Evolutionary conservation across 2,797 vertebrate genomes (phyloP).

Genomic region (Malurus splendens): DNA sequence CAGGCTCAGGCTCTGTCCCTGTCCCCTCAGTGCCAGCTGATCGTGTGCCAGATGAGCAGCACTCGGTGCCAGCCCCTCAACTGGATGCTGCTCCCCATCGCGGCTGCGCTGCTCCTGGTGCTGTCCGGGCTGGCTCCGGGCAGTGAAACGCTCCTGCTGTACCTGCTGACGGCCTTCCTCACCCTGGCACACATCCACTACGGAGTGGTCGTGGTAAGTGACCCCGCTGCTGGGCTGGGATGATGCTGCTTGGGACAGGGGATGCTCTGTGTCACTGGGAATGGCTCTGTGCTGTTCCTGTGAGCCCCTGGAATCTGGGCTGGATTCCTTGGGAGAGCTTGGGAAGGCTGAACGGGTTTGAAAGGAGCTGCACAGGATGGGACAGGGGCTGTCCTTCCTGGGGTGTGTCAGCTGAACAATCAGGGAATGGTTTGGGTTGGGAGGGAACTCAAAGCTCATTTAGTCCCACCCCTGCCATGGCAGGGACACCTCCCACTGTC

Average conservation of each 20-base stretch:
- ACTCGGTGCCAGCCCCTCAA: constrained; percentile 89
- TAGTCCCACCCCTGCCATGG: neutral
- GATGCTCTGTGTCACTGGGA: accelerated
- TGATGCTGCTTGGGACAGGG: neutral
- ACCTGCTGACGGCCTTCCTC: constrained; percentile 77
- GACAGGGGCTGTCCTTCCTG: accelerated
- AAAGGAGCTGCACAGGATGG: accelerated
- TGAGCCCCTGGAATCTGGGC: accelerated
- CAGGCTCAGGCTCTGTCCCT: neutral
- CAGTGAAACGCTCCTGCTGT: constrained; percentile 79
- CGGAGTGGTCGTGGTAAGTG: constrained; percentile 90
- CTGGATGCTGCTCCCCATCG: constrained; percentile 87
- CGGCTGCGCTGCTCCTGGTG: constrained; percentile 71
- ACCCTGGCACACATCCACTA: constrained; percentile 90
- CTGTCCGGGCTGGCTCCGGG: constrained; percentile 54
- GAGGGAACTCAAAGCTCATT: accelerated
- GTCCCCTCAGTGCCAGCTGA: constrained; percentile 86
- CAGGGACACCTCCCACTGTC: neutral
- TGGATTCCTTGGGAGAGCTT: neutral
- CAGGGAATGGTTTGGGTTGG: neutral
- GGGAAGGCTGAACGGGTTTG: accelerated
- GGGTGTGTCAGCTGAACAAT: neutral
- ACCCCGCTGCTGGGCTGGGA: accelerated
- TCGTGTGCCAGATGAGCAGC: constrained; percentile 97
- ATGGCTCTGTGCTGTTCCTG: neutral